phyloP scores from a whole-genome alignment of 1,140 invertebrate species.

The Dysdera silvatica region DNA sequence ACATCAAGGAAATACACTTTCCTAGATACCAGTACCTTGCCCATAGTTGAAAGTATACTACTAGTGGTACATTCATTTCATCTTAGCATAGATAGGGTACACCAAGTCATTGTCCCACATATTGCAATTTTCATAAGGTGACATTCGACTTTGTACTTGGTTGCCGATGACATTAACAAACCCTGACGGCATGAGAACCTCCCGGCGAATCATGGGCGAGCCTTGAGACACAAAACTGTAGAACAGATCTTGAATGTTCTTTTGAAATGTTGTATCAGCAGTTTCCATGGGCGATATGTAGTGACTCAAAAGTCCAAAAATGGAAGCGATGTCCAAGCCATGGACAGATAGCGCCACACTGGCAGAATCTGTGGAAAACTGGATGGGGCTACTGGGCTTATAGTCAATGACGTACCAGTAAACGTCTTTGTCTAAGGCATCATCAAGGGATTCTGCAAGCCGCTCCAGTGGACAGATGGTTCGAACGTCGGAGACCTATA shows the following conservation, averaged over 20 bases:
- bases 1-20: too few species aligned
- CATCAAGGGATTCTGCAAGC: constrained; percentile 46
- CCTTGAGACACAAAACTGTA: constrained; percentile 65
- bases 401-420: constrained; percentile 66
- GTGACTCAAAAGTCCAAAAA: constrained; percentile 58
- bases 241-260: constrained; percentile 70
- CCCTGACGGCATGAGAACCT: constrained; percentile 56
- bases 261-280: constrained; percentile 54
- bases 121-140: constrained; percentile 53
- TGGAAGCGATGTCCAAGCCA: constrained; percentile 63
- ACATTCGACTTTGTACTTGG: not conserved
- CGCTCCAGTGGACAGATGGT: constrained; percentile 66
- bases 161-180: constrained; percentile 50
- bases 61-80: constrained; percentile 53
- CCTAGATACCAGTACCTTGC: too few species aligned
- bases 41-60: too few species aligned
- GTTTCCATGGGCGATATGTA: constrained; percentile 60
- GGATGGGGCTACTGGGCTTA: constrained; percentile 28
- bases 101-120: constrained; percentile 64
- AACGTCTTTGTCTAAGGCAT: constrained; percentile 48
- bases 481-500: constrained; percentile 64
- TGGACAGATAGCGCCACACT: constrained; percentile 48
- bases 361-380: constrained; percentile 19
- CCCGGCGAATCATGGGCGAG: constrained; percentile 36
- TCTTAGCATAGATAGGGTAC: constrained; percentile 58